A percentile compares a stretch with the other conserved stretches of the same genome.
Evolutionary conservation across 1,140 invertebrate genomes (phyloP).

Genomic region (Glossosoma conforme): DNA sequence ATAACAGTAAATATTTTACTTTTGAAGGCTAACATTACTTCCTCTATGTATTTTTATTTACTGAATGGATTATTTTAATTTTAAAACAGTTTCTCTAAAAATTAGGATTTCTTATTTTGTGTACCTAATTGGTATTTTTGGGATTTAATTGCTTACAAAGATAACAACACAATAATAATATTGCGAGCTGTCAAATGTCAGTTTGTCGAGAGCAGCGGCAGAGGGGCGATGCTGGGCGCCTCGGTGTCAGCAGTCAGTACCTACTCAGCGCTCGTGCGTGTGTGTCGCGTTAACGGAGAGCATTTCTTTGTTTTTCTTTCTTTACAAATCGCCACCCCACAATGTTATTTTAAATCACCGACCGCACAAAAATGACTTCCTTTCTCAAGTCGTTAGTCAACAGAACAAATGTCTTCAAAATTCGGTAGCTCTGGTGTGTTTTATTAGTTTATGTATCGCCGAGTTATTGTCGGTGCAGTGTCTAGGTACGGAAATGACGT

Average conservation of each 20-base stretch:
- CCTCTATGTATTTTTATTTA: too few species aligned
- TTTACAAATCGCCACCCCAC: too few species aligned
- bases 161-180: background rate
- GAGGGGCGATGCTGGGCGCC: constrained; percentile 12
- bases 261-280: too few species aligned
- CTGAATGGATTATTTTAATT: too few species aligned
- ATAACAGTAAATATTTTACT: too few species aligned
- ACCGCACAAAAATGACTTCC: constrained; percentile 11
- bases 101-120: too few species aligned
- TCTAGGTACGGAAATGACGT: constrained; percentile 14
- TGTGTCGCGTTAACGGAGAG: constrained; percentile 13
- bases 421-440: constrained; percentile 16
- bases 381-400: constrained; percentile 12
- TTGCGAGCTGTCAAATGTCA: constrained; percentile 24
- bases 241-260: background rate
- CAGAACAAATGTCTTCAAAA: constrained; percentile 14
- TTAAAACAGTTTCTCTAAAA: too few species aligned
- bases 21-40: too few species aligned
- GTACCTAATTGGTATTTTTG: too few species aligned
- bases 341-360: background rate
- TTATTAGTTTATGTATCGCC: constrained; percentile 17
- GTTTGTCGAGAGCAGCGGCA: constrained; percentile 3
- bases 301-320: constrained; percentile 16
- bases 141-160: too few species aligned
- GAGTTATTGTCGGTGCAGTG: constrained; percentile 13